Percentiles rank a stretch among this genome's conserved stretches.
Conservation (phyloP, 2,113 vertebrate genomes). For the Semnopithecus entellus region DNA sequence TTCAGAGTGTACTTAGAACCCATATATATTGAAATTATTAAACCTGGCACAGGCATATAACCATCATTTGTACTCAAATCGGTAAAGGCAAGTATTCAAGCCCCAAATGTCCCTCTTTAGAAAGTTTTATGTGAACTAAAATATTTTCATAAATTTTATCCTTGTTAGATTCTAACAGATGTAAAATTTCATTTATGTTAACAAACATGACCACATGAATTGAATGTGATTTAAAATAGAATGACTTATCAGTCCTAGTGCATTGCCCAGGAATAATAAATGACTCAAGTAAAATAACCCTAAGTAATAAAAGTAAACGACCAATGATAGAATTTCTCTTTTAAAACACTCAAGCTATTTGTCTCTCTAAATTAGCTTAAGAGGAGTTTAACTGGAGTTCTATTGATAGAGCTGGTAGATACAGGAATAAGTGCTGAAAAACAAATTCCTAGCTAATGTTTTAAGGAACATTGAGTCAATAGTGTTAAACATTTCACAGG, state of each 20-base stretch:
- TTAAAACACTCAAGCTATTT: constrained; percentile 13
- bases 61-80: background rate
- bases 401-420: background rate
- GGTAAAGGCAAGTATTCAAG: background rate
- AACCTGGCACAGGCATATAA: background rate
- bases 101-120: background rate
- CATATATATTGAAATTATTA: background rate
- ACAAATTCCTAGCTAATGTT: background rate
- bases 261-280: background rate
- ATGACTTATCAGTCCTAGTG: background rate
- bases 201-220: background rate
- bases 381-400: background rate
- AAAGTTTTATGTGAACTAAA: background rate
- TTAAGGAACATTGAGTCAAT: background rate
- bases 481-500: background rate
- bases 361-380: background rate
- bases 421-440: background rate
- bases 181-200: constrained; percentile 34
- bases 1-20: background rate
- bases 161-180: background rate
- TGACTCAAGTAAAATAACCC: background rate
- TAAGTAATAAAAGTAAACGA: constrained; percentile 18
- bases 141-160: constrained; percentile 34
- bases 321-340: background rate
- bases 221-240: constrained; percentile 5